Conservation (phyloP, 1,140 invertebrate species). For the Trypoxylus dichotomus region DNA sequence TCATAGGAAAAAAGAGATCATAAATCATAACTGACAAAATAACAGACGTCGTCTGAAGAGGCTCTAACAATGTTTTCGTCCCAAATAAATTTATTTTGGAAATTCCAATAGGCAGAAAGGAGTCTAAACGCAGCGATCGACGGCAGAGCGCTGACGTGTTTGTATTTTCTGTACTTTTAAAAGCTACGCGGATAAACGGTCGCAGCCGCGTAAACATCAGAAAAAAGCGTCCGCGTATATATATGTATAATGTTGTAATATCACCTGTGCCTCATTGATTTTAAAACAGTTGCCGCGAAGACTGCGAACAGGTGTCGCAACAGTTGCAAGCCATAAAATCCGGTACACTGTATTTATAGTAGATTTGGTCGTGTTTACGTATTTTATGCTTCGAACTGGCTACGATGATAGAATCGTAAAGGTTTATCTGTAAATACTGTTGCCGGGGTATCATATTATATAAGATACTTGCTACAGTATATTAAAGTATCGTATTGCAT, state of each 20-base stretch:
- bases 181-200: neutral
- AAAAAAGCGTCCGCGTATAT: neutral
- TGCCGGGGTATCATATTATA: neutral
- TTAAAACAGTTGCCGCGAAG: slow-evolving; percentile 27
- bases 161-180: neutral
- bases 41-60: neutral
- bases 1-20: neutral
- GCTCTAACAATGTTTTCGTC: neutral
- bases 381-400: neutral
- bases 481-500: neutral
- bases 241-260: neutral
- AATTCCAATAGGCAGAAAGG: neutral
- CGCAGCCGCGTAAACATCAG: neutral
- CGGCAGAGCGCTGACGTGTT: neutral
- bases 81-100: neutral
- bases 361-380: slow-evolving; percentile 2
- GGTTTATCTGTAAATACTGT: neutral
- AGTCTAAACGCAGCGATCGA: neutral
- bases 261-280: slow-evolving; percentile 29
- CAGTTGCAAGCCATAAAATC: slow-evolving; percentile 28
- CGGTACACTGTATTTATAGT: slow-evolving; percentile 19
- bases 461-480: neutral
- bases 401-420: neutral
- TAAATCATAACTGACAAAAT: slow-evolving; percentile 23
- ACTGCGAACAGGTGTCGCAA: slow-evolving; percentile 25